These are phyloP conservation scores for Bombylius discolor DNA, from an alignment of 2,888 invertebrate species.

Conservation along the genomic window DNA sequence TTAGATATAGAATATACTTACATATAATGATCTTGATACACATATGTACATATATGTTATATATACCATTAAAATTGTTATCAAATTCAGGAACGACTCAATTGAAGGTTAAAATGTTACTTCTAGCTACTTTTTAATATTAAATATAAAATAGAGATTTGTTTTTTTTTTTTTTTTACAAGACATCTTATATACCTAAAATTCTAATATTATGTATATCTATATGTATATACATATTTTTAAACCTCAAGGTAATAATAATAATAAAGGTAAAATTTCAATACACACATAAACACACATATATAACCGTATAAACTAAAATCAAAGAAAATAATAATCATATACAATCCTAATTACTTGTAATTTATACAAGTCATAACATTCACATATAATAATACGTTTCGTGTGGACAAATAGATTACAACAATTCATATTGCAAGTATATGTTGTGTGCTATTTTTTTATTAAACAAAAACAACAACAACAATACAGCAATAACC, in stretches of 20 bases:
- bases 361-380: not conserved
- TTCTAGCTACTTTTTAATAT: not conserved
- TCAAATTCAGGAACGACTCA: not conserved
- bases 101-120: not conserved
- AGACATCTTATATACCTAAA: too few relatives aligned
- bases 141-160: too few relatives aligned
- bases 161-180: too few relatives aligned
- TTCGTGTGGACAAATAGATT: not conserved
- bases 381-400: not conserved
- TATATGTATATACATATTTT: too few relatives aligned
- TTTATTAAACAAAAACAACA: not conserved
- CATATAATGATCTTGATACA: too few relatives aligned
- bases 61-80: not conserved
- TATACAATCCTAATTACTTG: not conserved
- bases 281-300: not conserved
- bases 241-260: too few relatives aligned
- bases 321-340: not conserved
- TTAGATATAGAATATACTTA: too few relatives aligned
- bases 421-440: not conserved
- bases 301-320: not conserved
- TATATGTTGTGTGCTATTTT: not conserved
- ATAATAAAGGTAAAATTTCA: too few relatives aligned
- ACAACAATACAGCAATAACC: too few relatives aligned
- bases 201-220: too few relatives aligned
- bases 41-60: too few relatives aligned